phyloP scores from a whole-genome alignment of 2,113 vertebrate genomes.

The Oreamnos americanus region DNA sequence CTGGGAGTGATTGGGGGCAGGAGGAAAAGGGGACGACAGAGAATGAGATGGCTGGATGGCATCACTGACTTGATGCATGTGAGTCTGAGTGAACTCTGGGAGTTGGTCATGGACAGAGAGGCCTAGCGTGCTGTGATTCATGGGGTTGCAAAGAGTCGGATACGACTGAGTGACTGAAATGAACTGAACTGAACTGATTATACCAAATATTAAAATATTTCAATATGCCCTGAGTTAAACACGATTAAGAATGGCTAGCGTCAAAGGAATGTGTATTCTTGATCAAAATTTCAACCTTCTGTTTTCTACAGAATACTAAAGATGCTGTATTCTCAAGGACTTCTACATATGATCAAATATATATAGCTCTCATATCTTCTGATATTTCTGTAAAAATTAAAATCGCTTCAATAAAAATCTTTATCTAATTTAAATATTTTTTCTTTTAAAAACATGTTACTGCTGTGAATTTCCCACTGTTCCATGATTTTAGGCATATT shows the following conservation, averaged over 20 bases:
- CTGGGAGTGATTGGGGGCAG: too few species aligned
- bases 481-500: neutral
- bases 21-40: too few species aligned
- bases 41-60: too few species aligned
- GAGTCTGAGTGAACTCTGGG: too few species aligned
- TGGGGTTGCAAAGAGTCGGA: too few species aligned
- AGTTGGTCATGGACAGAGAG: too few species aligned
- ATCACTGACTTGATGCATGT: too few species aligned
- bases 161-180: too few species aligned
- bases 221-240: slow-evolving; percentile 4
- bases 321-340: neutral
- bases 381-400: slow-evolving; percentile 22
- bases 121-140: too few species aligned
- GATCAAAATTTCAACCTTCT: slow-evolving; percentile 4
- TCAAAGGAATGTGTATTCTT: slow-evolving; percentile 12
- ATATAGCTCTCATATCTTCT: neutral
- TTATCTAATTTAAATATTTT: neutral
- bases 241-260: neutral
- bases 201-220: slow-evolving; percentile 21
- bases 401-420: slow-evolving; percentile 17
- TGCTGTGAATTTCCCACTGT: neutral
- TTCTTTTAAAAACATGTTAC: neutral
- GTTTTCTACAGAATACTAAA: neutral
- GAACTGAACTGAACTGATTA: neutral
- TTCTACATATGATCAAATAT: neutral